Evolutionary conservation across 1,140 invertebrate species (phyloP), one percentile per base, ranked within the genome.

Genomic region (Danaus plexippus): DNA sequence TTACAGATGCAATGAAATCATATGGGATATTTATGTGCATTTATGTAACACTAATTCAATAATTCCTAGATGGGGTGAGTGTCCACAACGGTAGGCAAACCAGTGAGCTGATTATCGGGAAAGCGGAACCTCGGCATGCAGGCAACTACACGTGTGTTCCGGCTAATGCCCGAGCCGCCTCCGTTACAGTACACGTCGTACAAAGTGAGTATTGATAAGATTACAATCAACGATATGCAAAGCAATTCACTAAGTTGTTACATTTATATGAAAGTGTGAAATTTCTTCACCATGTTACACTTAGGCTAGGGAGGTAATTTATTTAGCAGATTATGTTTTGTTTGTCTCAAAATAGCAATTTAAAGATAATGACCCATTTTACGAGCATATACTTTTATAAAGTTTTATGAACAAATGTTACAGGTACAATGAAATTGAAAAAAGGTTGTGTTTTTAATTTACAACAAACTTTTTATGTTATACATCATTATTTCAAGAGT

Each of bases 71-170:
- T 81, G 89, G 89, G 53, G 85, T 88, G 1, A 86, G 78, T 40
- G 87, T 88, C 12, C 77, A 82, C 59, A 87, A 88, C 44, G 83
- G 84, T 0, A 69, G 82, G 9, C 88, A 90, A 68, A 89, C 89
- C 53, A 90, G 89, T 56, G 89, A 90, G 74, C 76, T 88, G 32
- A 72, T 87, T 43, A 88, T 88, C 22, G 85, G 81, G 3, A 80
- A 84, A 57, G 86, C 87, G 0, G 80, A 84, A 41, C 80, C 87
- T 0, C 72, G 82, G 1, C 94, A 96, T 67, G 94, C 94, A 18
- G 95, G 95, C n/a, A 96, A 96, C 86, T 96, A 96, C 74, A 94
- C 94, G 2, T 96, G 95, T 75, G 91, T 94, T 50, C 93, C 95
- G 11, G 94, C 92, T 69, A 96, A 96, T 72, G 94, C 94, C 5